phyloP scores from a whole-genome alignment of 2,888 invertebrate species.

The Beris chalybata region DNA sequence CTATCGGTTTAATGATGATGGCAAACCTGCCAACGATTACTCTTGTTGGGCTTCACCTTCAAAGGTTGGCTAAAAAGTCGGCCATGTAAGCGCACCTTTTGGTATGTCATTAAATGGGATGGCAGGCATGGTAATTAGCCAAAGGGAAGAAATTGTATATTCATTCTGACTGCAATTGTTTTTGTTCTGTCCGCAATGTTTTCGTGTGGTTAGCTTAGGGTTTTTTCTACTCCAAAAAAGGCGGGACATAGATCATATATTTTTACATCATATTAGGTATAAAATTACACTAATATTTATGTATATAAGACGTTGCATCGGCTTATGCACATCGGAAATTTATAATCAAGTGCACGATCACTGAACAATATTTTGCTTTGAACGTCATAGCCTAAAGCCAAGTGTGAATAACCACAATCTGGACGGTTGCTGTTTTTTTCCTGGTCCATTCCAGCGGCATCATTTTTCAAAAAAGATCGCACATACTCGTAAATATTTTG shows the following conservation, averaged over 20 bases:
- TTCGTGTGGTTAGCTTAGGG: background rate
- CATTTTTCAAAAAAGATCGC: constrained; percentile 27
- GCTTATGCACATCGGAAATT: constrained; percentile 12
- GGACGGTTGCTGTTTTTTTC: constrained; percentile 5
- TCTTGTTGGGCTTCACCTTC: constrained; percentile 11
- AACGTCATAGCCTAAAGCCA: constrained; percentile 6
- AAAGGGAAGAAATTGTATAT: constrained; percentile 15
- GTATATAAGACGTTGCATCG: background rate
- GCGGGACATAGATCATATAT: constrained; percentile 20
- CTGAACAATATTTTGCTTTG: constrained; percentile 13
- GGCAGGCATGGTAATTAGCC: constrained; percentile 31
- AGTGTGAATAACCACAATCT: background rate
- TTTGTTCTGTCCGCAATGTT: constrained; percentile 12
- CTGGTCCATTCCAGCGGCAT: constrained; percentile 4
- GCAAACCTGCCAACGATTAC: constrained; percentile 28
- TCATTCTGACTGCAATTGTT: constrained; percentile 2
- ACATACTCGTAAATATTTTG: background rate
- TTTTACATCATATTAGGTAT: background rate
- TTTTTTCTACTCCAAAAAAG: constrained; percentile 24
- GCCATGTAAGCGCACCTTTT: constrained; percentile 13
- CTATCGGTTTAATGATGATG: constrained; percentile 29
- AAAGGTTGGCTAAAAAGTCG: background rate
- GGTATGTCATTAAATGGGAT: constrained; percentile 29
- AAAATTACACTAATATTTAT: too few relatives aligned
- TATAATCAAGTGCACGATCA: constrained; percentile 22